Evolutionary conservation across 2,113 vertebrate species (phyloP).

Genomic region (Crotalus horridus): DNA sequence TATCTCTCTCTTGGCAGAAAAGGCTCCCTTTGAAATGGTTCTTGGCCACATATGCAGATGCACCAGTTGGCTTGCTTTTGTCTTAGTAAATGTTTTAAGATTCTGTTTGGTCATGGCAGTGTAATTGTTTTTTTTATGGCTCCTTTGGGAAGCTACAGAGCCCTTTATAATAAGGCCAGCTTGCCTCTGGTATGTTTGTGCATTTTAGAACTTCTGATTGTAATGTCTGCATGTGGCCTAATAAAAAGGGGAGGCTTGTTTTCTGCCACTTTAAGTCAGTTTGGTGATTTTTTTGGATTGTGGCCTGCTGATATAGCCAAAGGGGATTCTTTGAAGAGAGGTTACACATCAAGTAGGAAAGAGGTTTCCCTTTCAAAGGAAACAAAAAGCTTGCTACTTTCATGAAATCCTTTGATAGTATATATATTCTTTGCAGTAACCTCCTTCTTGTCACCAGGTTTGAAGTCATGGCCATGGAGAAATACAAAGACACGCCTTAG

Average conservation of each 20-base stretch:
- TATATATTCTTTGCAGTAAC: not conserved
- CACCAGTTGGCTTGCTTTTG: not conserved
- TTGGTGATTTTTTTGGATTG: not conserved
- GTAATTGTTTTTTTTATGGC: not conserved
- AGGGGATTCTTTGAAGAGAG: conserved; percentile 13
- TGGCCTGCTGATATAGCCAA: not conserved
- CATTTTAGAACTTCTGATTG: not conserved
- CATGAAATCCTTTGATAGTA: not conserved
- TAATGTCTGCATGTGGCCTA: not conserved
- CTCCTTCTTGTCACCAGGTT: not conserved
- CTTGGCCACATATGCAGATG: no score
- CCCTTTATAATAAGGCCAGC: not conserved
- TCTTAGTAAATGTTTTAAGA: conserved; percentile 12
- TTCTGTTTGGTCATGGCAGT: not conserved
- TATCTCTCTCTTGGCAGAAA: not conserved
- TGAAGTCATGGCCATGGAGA: not conserved
- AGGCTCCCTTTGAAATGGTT: not conserved
- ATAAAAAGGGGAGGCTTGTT: not conserved
- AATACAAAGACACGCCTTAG: not conserved
- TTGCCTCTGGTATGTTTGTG: conserved; percentile 7
- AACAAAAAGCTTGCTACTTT: conserved; percentile 5
- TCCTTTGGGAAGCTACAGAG: conserved; percentile 4
- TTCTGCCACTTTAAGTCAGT: not conserved
- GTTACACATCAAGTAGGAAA: conserved; percentile 15
- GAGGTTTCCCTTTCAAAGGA: conserved; percentile 10